phyloP scores from a whole-genome alignment of 2,113 vertebrate genomes.

The Formicarius rufipectus region DNA sequence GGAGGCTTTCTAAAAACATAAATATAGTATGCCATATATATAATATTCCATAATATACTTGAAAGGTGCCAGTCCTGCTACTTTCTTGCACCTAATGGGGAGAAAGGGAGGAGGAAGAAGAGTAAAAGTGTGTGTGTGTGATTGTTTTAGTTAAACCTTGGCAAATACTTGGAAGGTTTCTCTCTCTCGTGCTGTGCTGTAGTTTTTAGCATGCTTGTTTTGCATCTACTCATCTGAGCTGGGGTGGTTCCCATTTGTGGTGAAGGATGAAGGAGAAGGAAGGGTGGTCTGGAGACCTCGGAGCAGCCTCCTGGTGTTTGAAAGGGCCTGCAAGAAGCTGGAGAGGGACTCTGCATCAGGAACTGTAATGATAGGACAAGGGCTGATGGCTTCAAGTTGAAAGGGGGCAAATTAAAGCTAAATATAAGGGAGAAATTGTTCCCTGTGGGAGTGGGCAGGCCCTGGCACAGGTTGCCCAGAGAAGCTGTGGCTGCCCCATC shows the following conservation, averaged over 20 bases:
- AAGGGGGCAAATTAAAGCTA: too few relatives aligned
- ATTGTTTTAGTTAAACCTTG: not conserved
- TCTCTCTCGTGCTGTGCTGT: not conserved
- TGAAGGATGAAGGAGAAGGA: not conserved
- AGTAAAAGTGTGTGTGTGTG: too few relatives aligned
- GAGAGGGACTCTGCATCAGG: not conserved
- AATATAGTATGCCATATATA: not conserved
- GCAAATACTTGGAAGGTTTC: not conserved
- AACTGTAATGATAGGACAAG: not conserved
- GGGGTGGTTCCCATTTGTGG: not conserved
- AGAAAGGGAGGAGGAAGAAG: not conserved
- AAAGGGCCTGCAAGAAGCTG: not conserved
- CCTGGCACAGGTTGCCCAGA: not conserved
- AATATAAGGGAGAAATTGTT: too few relatives aligned
- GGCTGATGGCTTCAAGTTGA: too few relatives aligned
- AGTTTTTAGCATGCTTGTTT: fast-evolving
- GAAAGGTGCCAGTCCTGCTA: not conserved
- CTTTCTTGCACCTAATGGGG: not conserved
- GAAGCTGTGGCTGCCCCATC: not conserved
- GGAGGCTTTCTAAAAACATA: not conserved
- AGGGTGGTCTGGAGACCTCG: not conserved
- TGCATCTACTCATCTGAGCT: fast-evolving
- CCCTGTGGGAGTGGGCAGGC: not conserved
- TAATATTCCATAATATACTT: not conserved
- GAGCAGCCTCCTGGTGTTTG: not conserved